These are phyloP conservation scores for Apis cerana DNA, from an alignment of 1,140 invertebrate genomes.

Conservation along the genomic window DNA sequence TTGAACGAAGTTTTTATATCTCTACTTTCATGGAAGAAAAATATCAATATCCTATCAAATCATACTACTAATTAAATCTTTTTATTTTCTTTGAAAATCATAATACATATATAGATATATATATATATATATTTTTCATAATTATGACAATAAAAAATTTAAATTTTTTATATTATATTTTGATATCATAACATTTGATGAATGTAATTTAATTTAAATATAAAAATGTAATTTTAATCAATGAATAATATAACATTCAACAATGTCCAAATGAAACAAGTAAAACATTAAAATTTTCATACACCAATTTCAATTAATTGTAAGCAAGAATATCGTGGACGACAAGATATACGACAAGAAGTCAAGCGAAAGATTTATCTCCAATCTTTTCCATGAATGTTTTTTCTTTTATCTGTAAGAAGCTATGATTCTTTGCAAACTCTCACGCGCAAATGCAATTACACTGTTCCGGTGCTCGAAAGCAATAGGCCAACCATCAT, in stretches of 20 bases:
- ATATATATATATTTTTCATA: too few species aligned
- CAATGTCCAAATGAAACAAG: not conserved
- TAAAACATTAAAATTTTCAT: not conserved
- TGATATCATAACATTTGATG: too few species aligned
- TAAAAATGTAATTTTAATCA: too few species aligned
- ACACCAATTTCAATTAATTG: not conserved
- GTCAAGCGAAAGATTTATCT: not conserved
- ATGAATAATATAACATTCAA: not conserved
- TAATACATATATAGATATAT: too few species aligned
- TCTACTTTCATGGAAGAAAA: not conserved
- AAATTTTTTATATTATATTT: too few species aligned
- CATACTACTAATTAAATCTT: too few species aligned
- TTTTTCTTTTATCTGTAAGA: not conserved
- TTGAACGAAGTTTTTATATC: not conserved
- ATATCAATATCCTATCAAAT: too few species aligned
- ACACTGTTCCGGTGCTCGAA: not conserved
- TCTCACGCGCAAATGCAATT: constrained; percentile 38
- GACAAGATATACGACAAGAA: not conserved
- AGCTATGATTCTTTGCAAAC: not conserved
- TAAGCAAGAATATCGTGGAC: not conserved
- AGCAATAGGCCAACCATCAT: constrained; percentile 7
- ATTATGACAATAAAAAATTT: too few species aligned
- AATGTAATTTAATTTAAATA: too few species aligned
- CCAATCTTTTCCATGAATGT: not conserved
- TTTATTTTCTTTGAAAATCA: too few species aligned